Evolutionary conservation across 1,140 invertebrate genomes (phyloP).

Genomic region (Calephelis nemesis): DNA sequence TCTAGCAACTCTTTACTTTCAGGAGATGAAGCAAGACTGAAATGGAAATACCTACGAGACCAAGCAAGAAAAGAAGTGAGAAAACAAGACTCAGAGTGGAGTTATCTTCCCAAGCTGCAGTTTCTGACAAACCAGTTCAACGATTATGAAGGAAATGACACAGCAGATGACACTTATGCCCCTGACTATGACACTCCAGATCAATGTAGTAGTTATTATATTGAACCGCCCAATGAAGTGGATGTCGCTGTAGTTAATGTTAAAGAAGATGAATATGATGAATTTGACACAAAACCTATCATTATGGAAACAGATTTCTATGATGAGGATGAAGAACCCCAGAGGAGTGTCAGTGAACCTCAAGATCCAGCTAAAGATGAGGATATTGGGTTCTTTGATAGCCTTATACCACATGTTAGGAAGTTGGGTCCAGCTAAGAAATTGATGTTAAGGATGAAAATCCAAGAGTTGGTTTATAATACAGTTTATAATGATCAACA

Average conservation of each 20-base stretch:
- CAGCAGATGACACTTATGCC: slow-evolving; percentile 45
- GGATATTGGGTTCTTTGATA: slow-evolving; percentile 73
- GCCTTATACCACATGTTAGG: slow-evolving; percentile 68
- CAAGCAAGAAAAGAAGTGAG: slow-evolving; percentile 66
- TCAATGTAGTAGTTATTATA: slow-evolving; percentile 46
- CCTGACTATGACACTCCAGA: slow-evolving; percentile 54
- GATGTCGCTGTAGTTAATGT: slow-evolving; percentile 36
- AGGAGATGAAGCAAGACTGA: slow-evolving; percentile 69
- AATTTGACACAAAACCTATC: slow-evolving; percentile 73
- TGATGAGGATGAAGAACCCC: slow-evolving; percentile 65
- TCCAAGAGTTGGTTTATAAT: slow-evolving; percentile 72
- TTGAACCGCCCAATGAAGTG: slow-evolving; percentile 35
- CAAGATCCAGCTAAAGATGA: slow-evolving; percentile 59
- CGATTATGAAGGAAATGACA: slow-evolving; percentile 59
- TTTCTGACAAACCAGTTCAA: slow-evolving; percentile 70
- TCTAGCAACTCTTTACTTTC: slow-evolving; percentile 25
- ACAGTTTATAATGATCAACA: slow-evolving; percentile 57
- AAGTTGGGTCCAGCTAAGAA: slow-evolving; percentile 71
- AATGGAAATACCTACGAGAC: slow-evolving; percentile 76
- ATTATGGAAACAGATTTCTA: slow-evolving; percentile 72
- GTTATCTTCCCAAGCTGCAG: slow-evolving; percentile 61
- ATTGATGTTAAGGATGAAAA: slow-evolving; percentile 71
- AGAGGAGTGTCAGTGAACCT: slow-evolving; percentile 37
- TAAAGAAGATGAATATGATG: slow-evolving; percentile 69
- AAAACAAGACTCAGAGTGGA: slow-evolving; percentile 68